Evolutionary conservation across 2,888 invertebrate genomes (phyloP), one percentile per base, ranked within the genome.

Genomic region (Listrodromus nycthemerus): DNA sequence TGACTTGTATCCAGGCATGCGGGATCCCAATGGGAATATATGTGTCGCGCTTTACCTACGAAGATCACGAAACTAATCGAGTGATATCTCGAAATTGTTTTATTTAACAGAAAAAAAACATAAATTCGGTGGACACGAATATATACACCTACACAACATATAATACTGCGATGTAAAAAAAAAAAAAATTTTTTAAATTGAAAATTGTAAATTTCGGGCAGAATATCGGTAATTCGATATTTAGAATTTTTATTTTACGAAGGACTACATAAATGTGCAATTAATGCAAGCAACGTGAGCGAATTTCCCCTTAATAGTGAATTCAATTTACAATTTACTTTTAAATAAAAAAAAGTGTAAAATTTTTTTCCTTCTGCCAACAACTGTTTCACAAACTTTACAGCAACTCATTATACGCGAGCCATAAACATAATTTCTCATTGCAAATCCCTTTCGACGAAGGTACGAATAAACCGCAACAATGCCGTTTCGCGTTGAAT

Each of bases 21-120:
- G 16, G 3, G 48, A 30, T 45, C 41, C 69, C 58, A 27, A 66
- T 66, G 66, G 71, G 63, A 76, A 83, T 79, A 74, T 65, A 6
- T 3, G 48, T 50, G 61, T 63, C 30, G 63, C 65, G 74, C 50
- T 74, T 10, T n/a, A 8, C 50, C 4, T 8, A 16, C 21, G 50
- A 52, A 50, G 13, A 6, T 24, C 37, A 65, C 50, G 7, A 50
- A 50, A 65, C 65, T 75, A 37, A 52, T 52, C 16, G 37, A 37
- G 19, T 33, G 52, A 37, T n/a, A 75, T 65, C n/a, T 50, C 45
- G 0, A 24, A 65, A 75, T 24, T 37, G 6, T 75, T 75, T 30
- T 48, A 2, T 33, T 30, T 33, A 19, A 74, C 45, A 19, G 8
- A 48, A 50, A n/a, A 7, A 50, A 19, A 50, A n/a, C 0, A 5